These are phyloP conservation scores for Aethina tumida DNA, from an alignment of 1,140 invertebrate genomes.

Conservation along the genomic window DNA sequence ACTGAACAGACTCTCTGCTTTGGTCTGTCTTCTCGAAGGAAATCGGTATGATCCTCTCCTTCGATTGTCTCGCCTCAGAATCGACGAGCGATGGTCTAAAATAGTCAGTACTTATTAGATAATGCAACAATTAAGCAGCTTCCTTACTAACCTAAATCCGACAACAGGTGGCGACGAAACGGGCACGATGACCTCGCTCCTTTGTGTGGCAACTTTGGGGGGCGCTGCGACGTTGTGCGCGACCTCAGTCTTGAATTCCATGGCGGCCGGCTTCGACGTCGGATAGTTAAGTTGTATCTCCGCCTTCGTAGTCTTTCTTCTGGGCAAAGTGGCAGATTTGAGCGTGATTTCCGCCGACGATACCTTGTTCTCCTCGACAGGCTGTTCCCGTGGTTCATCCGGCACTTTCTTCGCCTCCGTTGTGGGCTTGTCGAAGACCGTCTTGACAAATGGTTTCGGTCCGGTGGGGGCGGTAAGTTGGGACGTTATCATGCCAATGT, in stretches of 20 bases:
- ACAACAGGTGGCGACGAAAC: conserved; percentile 33
- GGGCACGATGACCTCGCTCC: conserved; percentile 49
- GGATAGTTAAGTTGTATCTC: conserved; percentile 50
- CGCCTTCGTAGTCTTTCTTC: conserved; percentile 52
- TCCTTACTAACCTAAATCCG: conserved; percentile 18
- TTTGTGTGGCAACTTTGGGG: conserved; percentile 39
- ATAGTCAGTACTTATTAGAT: too few relatives aligned
- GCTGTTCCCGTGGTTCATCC: conserved; percentile 15
- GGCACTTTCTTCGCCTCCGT: conserved; percentile 11
- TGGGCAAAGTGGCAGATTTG: conserved; percentile 55
- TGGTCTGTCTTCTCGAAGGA: conserved; percentile 33
- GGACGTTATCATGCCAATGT: conserved; percentile 31
- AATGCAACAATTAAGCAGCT: conserved; percentile 1
- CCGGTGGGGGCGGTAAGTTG: conserved; percentile 23
- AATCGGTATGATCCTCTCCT: conserved; percentile 50
- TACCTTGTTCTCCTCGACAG: conserved; percentile 41
- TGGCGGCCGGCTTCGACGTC: conserved; percentile 37
- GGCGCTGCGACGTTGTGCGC: conserved; percentile 45
- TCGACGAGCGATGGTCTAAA: too few relatives aligned
- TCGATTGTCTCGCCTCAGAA: conserved; percentile 34
- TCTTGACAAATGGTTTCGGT: conserved; percentile 26
- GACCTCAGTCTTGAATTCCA: conserved; percentile 47
- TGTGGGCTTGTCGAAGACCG: conserved; percentile 13
- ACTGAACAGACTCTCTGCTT: conserved; percentile 17
- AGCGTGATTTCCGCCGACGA: conserved; percentile 51